Evolutionary conservation across 2,113 vertebrate species (phyloP), one percentile per base, ranked within the genome.

Genomic region (Scortum barcoo): DNA sequence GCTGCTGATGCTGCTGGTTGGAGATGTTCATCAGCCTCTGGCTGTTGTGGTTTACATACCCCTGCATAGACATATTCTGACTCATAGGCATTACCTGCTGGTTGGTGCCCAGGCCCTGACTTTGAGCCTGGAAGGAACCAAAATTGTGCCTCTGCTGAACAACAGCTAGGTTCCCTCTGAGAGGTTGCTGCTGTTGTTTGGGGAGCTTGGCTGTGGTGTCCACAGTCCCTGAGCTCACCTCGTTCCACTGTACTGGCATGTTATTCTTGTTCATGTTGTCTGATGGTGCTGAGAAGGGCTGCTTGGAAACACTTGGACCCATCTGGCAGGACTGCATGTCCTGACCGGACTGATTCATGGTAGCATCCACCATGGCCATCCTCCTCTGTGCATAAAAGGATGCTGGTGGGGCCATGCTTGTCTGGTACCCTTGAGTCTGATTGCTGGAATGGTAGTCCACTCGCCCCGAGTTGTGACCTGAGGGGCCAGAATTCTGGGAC

Each of bases 231-330:
- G 98, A 99, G 92, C 98, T 99, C 86, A 99, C 98, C 88, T 99
- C 98, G 0, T 99, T 99, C 98, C 98, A 99, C 83, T 99, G 98
- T 38, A 99, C 97, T 0, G 98, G 98, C 98, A 99, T 99, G 91
- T 95, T 97, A 68, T 92, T 98, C 86, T 98, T 99, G 83, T 88
- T 97, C 57, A 95, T 73, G 80, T 87, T 92, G 28, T 85, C 65
- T 4, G 95, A 91, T n/a, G 96, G 57, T 20, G 87, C 7, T 42
- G 89, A 62, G 70, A 93, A 91, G 17, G 81, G 80, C 76, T 94
- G 94, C 73, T 93, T 95, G 44, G 93, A 70, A 12, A 92, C 93
- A 54, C 8, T 22, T 1, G 93, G 95, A 80, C 90, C 95, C 81
- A 96, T 82, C 73, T 95, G 95, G 79, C 95, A 96, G 26, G 95